phyloP scores from a whole-genome alignment of 1,140 invertebrate genomes.

The Scaptomyza montana region DNA sequence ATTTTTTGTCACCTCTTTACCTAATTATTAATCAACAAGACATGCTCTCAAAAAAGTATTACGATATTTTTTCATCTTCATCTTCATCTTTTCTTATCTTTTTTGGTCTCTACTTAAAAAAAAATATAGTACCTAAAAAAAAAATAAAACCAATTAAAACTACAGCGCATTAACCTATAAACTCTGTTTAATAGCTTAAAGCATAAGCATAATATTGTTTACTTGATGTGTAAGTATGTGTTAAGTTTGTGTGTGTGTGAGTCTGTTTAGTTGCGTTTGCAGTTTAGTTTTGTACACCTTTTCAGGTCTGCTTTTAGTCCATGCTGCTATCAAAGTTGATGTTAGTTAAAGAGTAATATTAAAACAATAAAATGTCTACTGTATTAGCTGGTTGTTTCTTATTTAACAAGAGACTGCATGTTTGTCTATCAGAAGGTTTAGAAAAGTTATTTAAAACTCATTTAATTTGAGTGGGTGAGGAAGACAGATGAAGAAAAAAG shows the following conservation, averaged over 20 bases:
- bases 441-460: too few species aligned
- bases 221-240: neutral
- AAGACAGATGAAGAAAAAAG: too few species aligned
- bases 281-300: too few species aligned
- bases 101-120: constrained; percentile 62
- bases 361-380: too few species aligned
- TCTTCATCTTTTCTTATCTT: constrained; percentile 13
- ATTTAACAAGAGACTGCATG: too few species aligned
- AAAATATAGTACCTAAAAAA: constrained; percentile 63
- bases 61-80: neutral
- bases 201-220: constrained; percentile 47
- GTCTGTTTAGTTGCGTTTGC: neutral
- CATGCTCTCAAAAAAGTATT: constrained; percentile 40
- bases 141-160: constrained; percentile 37
- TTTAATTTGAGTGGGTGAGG: too few species aligned
- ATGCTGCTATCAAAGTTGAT: neutral
- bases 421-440: neutral
- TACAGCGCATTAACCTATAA: constrained; percentile 70
- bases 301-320: neutral
- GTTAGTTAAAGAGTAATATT: neutral
- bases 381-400: too few species aligned
- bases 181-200: constrained; percentile 32
- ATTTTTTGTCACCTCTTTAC: constrained; percentile 60
- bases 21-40: constrained; percentile 82
- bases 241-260: neutral